phyloP scores from a whole-genome alignment of 2,113 vertebrate genomes.

The Dryoscopus gambensis region DNA sequence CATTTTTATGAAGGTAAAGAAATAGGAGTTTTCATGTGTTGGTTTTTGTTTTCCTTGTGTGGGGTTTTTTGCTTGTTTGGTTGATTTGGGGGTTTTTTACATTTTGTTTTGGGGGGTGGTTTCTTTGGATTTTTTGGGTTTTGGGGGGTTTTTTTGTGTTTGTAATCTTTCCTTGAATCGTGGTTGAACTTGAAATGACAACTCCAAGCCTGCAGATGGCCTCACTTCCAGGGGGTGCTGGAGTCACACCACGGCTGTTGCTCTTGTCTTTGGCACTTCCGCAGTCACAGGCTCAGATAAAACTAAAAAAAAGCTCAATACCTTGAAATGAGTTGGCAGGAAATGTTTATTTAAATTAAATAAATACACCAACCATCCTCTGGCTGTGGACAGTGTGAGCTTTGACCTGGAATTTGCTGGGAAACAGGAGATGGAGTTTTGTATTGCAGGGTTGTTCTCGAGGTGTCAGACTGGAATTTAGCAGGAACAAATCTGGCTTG shows the following conservation, averaged over 20 bases:
- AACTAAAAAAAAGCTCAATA: neutral
- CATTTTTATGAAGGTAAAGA: neutral
- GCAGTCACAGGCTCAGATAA: neutral
- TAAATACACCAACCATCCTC: neutral
- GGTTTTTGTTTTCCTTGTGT: neutral
- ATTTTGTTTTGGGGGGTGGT: neutral
- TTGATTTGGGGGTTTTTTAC: neutral
- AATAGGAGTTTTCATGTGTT: neutral
- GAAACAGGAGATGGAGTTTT: neutral
- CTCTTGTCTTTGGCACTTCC: neutral
- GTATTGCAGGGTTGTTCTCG: neutral
- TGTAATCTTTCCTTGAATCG: neutral
- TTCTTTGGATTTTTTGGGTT: neutral
- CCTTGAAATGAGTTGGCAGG: neutral
- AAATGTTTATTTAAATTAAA: neutral
- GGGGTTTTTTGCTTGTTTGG: neutral
- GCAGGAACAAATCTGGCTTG: accelerated
- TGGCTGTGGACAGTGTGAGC: neutral
- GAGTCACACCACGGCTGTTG: neutral
- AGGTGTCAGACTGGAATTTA: neutral
- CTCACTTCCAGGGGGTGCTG: neutral
- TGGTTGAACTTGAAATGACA: neutral
- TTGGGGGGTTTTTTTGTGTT: neutral
- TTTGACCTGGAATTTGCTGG: neutral
- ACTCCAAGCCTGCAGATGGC: neutral